Evolutionary conservation across 2,797 vertebrate genomes (phyloP).

Genomic region (Strix occidentalis): DNA sequence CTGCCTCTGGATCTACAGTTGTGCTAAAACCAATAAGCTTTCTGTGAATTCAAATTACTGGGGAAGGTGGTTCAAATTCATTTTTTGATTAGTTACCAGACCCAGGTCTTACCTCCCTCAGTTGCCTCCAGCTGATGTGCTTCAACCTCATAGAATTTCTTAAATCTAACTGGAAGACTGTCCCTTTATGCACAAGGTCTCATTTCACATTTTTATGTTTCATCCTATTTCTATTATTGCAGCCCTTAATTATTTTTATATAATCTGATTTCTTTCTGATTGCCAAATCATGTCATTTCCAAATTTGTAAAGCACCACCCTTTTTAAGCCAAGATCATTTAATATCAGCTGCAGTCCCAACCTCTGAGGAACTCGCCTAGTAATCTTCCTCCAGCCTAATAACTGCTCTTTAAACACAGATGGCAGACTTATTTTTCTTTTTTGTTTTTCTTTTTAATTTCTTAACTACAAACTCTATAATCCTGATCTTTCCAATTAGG

Average conservation of each 20-base stretch:
- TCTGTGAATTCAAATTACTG: neutral
- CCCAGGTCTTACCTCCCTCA: neutral
- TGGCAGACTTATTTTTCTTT: neutral
- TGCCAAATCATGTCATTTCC: neutral
- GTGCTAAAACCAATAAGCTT: neutral
- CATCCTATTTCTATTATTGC: neutral
- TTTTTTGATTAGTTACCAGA: neutral
- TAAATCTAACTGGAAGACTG: neutral
- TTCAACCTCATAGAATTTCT: neutral
- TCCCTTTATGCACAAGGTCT: neutral
- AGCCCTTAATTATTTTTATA: rapidly evolving
- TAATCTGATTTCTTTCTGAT: neutral
- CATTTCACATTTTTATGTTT: neutral
- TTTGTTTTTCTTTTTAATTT: neutral
- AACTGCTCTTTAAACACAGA: neutral
- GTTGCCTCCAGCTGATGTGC: neutral
- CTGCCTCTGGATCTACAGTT: neutral
- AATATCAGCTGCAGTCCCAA: neutral
- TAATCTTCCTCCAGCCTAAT: neutral
- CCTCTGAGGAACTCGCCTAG: neutral
- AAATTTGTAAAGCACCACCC: neutral
- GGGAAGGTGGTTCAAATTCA: neutral
- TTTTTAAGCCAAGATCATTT: neutral
- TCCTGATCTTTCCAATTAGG: neutral
- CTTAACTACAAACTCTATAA: neutral